phyloP scores from a whole-genome alignment of 2,888 invertebrate genomes.

The Macrophya annulata region DNA sequence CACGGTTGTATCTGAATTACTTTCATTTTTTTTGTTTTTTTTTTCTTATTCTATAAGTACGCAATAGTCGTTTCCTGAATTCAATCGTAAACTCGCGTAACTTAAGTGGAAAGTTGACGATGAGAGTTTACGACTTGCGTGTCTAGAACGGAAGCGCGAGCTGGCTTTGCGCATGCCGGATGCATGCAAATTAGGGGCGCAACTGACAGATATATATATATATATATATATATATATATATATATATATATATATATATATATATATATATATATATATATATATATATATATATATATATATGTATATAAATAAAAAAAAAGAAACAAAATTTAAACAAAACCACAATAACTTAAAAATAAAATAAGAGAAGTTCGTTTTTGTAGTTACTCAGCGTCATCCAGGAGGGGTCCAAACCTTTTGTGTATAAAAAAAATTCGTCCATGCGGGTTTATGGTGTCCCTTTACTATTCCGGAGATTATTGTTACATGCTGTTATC shows the following conservation, averaged over 20 bases:
- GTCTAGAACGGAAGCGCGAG: slow-evolving; percentile 15
- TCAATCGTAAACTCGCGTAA: neutral
- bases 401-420: neutral
- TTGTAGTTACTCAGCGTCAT: neutral
- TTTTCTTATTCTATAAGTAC: neutral
- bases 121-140: slow-evolving; percentile 23
- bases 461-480: neutral
- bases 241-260: too few relatives aligned
- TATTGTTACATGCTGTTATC: neutral
- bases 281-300: too few relatives aligned
- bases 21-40: slow-evolving; percentile 2
- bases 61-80: neutral
- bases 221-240: too few relatives aligned
- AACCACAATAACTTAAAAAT: neutral
- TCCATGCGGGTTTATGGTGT: slow-evolving; percentile 1
- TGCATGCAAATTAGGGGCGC: slow-evolving; percentile 48
- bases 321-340: neutral
- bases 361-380: neutral
- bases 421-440: neutral
- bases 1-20: neutral
- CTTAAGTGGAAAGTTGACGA: slow-evolving; percentile 20
- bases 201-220: slow-evolving; percentile 2
- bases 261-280: too few relatives aligned
- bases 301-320: neutral
- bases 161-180: slow-evolving; percentile 13